These are phyloP conservation scores for Caracal caracal DNA, from an alignment of 2,113 vertebrate species.

Conservation along the genomic window DNA sequence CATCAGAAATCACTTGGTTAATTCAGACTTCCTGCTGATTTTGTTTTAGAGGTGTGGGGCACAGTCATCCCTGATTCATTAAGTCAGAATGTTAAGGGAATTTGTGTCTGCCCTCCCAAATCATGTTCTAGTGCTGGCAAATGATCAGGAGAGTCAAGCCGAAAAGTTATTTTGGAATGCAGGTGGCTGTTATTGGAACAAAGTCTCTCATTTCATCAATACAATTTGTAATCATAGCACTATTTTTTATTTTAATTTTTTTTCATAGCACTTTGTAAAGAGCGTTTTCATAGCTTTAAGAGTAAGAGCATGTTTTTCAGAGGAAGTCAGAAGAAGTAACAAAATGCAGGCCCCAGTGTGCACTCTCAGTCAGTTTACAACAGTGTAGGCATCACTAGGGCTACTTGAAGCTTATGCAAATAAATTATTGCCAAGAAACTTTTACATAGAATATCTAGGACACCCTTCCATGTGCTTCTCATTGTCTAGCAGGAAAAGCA, in stretches of 20 bases:
- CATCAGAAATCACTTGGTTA: background rate
- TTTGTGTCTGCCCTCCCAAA: background rate
- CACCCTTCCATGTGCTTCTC: background rate
- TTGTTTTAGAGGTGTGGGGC: background rate
- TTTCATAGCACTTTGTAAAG: background rate
- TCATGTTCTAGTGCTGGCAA: background rate
- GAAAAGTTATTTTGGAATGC: constrained; percentile 14
- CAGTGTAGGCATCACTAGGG: background rate
- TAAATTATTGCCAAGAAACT: background rate
- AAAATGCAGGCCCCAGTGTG: background rate
- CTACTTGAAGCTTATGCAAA: background rate
- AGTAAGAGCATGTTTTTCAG: background rate
- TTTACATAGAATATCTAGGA: background rate
- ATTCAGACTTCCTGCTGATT: constrained; percentile 18
- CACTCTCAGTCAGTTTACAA: background rate
- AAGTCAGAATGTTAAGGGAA: background rate
- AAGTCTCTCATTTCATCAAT: background rate
- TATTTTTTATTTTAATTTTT: background rate
- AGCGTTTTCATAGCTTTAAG: background rate
- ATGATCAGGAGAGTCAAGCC: background rate
- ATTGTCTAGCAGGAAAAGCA: background rate
- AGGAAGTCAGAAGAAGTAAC: background rate
- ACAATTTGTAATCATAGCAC: background rate
- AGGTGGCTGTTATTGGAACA: background rate
- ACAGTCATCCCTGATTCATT: background rate